These are phyloP conservation scores for Eupithecia pulchellata DNA, from an alignment of 2,888 invertebrate species.

Conservation along the genomic window DNA sequence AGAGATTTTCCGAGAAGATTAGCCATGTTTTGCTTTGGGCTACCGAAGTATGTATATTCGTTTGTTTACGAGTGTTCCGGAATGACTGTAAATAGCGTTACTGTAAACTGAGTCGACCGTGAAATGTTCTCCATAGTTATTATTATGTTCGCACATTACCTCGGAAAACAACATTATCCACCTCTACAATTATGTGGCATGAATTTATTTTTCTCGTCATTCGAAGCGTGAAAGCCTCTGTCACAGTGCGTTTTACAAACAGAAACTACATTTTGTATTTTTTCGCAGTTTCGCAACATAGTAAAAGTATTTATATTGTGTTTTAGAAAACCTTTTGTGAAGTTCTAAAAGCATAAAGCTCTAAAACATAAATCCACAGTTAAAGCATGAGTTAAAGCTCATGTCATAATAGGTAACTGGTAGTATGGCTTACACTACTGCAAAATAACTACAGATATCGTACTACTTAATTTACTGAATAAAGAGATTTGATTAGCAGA, in stretches of 20 bases:
- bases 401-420: no score
- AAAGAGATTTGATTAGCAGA: no score
- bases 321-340: not conserved
- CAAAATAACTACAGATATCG: no score
- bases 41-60: not conserved
- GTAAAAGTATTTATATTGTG: not conserved
- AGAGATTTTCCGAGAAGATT: not conserved
- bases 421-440: no score
- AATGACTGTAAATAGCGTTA: not conserved
- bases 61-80: not conserved
- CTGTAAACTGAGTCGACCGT: not conserved
- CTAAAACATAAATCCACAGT: no score
- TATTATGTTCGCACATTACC: constrained; percentile 10
- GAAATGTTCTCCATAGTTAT: constrained; percentile 1
- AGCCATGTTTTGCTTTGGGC: not conserved
- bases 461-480: no score
- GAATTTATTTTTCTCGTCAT: constrained; percentile 33
- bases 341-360: not conserved
- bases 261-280: constrained; percentile 9
- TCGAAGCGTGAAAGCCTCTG: constrained; percentile 28
- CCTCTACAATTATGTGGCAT: constrained; percentile 29
- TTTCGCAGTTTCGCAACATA: not conserved
- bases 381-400: no score
- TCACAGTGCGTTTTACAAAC: constrained; percentile 17
- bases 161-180: constrained; percentile 23